Evolutionary conservation across 2,113 vertebrate genomes (phyloP), one percentile per base, ranked within the genome.

Genomic region (Cichladusa arquata): DNA sequence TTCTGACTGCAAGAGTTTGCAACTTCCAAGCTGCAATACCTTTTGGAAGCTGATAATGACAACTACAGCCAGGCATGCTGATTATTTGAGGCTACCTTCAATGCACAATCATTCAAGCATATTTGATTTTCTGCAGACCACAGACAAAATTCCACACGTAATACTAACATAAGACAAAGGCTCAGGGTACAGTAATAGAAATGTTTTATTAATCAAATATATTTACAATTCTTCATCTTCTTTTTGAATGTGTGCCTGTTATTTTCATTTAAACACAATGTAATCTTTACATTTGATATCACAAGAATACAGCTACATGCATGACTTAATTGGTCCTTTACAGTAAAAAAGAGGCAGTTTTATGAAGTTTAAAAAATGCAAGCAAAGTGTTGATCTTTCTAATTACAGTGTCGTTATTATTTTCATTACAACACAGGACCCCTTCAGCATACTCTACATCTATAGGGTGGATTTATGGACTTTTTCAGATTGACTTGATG

Each of bases 141-240:
- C 33, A 29, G 34, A 71, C 8, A 58, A 66, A 82, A 65, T 54
- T 42, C 56, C 22, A 4, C n/a, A 12, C 0, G 1, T n/a, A 81
- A 77, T 18, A 29, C 54, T n/a, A 91, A 80, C 16, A 66, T 31
- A 87, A 85, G 71, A 90, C 62, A 76, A 88, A 90, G 33, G 11
- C 60, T 90, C 88, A 77, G 17, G 20, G 26, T 85, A 78, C 2
- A 31, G 93, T 92, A 86, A 94, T 84, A 97, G 92, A 97, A 98
- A 97, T 93, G 84, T 96, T 97, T 97, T 97, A 97, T 98, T 98
- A 96, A 95, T 97, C 95, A 97, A 97, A 97, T 96, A 94, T 97
- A 98, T 97, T 97, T 97, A 97, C 94, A 98, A 91, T 92, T 98
- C 81, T 96, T 93, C 8, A 26, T 93, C 90, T 91, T 81, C 73